Conservation (phyloP, 2,888 invertebrate species). For the Aporophyla nigra region DNA sequence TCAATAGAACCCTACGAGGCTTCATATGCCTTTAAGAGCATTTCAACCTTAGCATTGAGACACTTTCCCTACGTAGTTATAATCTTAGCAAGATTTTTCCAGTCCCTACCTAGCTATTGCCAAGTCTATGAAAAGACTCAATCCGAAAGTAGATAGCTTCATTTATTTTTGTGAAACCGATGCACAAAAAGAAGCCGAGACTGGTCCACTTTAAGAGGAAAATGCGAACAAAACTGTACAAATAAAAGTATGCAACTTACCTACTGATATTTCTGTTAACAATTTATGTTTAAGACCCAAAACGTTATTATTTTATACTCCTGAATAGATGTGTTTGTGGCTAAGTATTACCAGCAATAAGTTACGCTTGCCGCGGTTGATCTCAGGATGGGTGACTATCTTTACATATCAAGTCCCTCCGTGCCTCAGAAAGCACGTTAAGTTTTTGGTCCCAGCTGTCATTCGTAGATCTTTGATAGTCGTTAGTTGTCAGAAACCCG, state of each 20-base stretch:
- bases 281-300: background rate
- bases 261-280: background rate
- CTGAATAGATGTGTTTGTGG: too few relatives aligned
- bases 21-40: too few relatives aligned
- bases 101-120: background rate
- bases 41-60: background rate
- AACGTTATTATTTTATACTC: background rate
- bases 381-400: too few relatives aligned
- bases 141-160: background rate
- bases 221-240: constrained; percentile 23
- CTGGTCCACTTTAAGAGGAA: constrained; percentile 21
- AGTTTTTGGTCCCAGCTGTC: too few relatives aligned
- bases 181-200: background rate
- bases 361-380: too few relatives aligned
- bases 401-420: too few relatives aligned
- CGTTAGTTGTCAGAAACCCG: too few relatives aligned
- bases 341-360: too few relatives aligned
- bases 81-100: background rate
- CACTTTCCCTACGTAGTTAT: background rate
- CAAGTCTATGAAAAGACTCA: background rate
- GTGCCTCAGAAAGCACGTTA: too few relatives aligned
- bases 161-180: background rate
- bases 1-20: too few relatives aligned
- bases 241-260: background rate
- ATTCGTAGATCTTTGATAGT: too few relatives aligned